Evolutionary conservation across 2,888 invertebrate species (phyloP).

Genomic region (Chloroclysta siterata): DNA sequence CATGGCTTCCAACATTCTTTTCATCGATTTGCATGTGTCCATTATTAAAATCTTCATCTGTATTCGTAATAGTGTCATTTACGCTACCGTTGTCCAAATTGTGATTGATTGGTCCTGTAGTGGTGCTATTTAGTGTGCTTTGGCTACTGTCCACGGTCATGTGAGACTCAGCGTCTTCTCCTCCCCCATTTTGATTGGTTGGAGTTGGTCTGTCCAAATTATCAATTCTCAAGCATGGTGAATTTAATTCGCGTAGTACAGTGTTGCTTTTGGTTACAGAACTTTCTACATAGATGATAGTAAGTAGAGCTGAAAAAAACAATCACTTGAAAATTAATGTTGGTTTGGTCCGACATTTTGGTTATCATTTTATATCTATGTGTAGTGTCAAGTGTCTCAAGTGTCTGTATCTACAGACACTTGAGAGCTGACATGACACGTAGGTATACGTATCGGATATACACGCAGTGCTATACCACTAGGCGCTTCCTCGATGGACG

Average conservation of each 20-base stretch:
- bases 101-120: no score
- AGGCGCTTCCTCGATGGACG: no score
- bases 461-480: no score
- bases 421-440: no score
- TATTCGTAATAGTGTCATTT: no score
- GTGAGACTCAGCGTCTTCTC: background rate
- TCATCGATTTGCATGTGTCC: background rate
- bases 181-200: constrained; percentile 2
- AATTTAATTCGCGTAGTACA: background rate
- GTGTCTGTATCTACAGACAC: no score
- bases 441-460: no score
- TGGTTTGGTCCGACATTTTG: no score
- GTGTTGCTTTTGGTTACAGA: background rate
- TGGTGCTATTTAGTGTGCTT: background rate
- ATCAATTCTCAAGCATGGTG: background rate
- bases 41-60: background rate
- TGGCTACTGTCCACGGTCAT: background rate
- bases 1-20: background rate
- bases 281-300: background rate
- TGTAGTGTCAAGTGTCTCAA: no score
- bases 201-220: no score
- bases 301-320: background rate
- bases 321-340: background rate
- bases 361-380: no score
- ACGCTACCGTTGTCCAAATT: no score